Evolutionary conservation across 2,888 invertebrate genomes (phyloP), one percentile per base, ranked within the genome.

Genomic region (Leuctra nigra): DNA sequence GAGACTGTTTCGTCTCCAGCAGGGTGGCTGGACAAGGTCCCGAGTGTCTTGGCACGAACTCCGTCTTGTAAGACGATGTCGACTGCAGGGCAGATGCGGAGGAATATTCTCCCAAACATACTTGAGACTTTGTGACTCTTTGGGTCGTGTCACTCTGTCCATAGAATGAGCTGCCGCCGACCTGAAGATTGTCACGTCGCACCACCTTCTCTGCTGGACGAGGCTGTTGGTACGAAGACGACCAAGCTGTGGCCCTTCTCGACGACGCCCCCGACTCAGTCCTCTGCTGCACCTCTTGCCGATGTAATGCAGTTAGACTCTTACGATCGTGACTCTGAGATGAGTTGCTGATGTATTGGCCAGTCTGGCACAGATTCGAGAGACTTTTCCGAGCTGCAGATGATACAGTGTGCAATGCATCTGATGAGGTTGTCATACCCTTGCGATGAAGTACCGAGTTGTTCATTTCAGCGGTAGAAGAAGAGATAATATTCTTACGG

Each of bases 1-100:
- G 87, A 56, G 87, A 83, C 61, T 81, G 79, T 46, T 65, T 64
- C 36, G 83, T 78, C 66, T 90, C 86, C 55, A 91, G 78, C 61
- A 89, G 75, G 29, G 87, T 80, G 33, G 89, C 91, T 0, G 89
- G 89, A 70, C 91, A 92, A 1, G 88, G 85, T 53, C 88, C 87
- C 25, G 75, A 73, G 62, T 83, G 83, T 61, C 83, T 78, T 0
- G 85, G 80, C 14, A 82, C 79, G 67, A 81, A 91, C 70, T 91
- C 91, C 63, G 82, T 86, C 68, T 86, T 86, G 70, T 91, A 91
- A 56, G 73, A 70, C 55, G 81, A 82, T 61, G 83, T 81, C 1
- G 81, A 78, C 55, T 80, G 74, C n/a, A 71, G 69, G 53, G 66
- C 66, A 53, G 77, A 74, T 60, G 68, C 73, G 24, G 59, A 56